A percentile compares a stretch with the other conserved stretches of the same genome.
Evolutionary conservation across 2,113 vertebrate genomes (phyloP).

Genomic region (Uropsilus gracilis): DNA sequence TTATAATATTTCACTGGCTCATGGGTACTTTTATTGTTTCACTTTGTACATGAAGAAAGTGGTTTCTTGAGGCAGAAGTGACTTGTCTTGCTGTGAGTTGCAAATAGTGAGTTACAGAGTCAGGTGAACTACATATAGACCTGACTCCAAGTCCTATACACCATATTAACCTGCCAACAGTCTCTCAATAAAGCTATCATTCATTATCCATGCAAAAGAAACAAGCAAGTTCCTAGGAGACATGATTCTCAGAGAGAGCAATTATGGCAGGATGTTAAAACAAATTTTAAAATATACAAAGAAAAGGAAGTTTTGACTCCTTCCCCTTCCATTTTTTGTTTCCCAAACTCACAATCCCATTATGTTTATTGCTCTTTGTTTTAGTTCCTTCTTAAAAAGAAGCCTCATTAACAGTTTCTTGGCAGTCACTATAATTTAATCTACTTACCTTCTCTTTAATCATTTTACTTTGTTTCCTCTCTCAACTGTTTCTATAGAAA

Average conservation of each 20-base stretch:
- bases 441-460: conserved; percentile 22
- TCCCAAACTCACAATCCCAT: neutral
- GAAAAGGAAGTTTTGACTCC: neutral
- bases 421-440: conserved; percentile 47
- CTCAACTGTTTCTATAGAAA: neutral
- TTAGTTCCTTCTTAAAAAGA: neutral
- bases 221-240: neutral
- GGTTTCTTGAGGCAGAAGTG: neutral
- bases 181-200: neutral
- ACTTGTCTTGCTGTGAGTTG: neutral
- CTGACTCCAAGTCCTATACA: neutral
- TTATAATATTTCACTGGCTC: neutral
- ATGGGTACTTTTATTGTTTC: neutral
- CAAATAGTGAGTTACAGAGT: neutral
- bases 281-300: neutral
- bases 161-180: neutral
- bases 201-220: neutral
- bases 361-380: conserved; percentile 9
- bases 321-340: neutral
- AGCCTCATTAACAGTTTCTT: conserved; percentile 33
- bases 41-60: neutral
- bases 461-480: conserved; percentile 12
- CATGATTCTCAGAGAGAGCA: neutral
- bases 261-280: neutral
- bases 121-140: neutral